phyloP scores from a whole-genome alignment of 1,140 invertebrate genomes.

The Artemia franciscana region DNA sequence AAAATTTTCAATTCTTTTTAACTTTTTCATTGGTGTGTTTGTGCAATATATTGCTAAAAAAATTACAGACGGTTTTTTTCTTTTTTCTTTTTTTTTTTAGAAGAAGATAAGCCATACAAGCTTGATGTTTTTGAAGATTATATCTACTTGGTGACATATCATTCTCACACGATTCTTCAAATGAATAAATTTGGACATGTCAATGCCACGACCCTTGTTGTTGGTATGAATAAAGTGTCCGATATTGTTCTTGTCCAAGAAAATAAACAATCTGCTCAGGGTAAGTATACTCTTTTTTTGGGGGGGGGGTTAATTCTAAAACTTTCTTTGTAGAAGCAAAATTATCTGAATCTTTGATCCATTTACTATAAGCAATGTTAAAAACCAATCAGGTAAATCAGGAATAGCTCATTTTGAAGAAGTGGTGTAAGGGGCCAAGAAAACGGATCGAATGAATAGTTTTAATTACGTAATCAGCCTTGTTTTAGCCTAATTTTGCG shows the following conservation, averaged over 20 bases:
- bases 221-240: constrained; percentile 29
- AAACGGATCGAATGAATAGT: no score
- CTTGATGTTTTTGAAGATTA: constrained; percentile 48
- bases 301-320: no score
- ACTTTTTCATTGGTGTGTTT: no score
- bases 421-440: no score
- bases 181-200: constrained; percentile 41
- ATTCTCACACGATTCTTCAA: constrained; percentile 33
- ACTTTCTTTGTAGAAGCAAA: constrained; percentile 6
- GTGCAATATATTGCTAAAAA: no score
- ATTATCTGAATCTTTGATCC: not conserved
- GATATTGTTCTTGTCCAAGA: constrained; percentile 42
- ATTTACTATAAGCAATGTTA: no score
- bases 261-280: constrained; percentile 30
- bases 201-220: constrained; percentile 27
- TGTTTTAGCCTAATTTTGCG: no score
- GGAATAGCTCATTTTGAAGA: no score
- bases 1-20: no score
- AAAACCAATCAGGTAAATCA: no score
- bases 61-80: not conserved
- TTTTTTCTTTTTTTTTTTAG: constrained; percentile 12
- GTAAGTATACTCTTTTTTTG: constrained; percentile 20
- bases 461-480: no score
- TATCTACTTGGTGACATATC: constrained; percentile 37
- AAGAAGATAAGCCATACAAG: constrained; percentile 31